Evolutionary conservation across 2,888 invertebrate species (phyloP), one percentile per base, ranked within the genome.

Genomic region (Drosophila limbata): DNA sequence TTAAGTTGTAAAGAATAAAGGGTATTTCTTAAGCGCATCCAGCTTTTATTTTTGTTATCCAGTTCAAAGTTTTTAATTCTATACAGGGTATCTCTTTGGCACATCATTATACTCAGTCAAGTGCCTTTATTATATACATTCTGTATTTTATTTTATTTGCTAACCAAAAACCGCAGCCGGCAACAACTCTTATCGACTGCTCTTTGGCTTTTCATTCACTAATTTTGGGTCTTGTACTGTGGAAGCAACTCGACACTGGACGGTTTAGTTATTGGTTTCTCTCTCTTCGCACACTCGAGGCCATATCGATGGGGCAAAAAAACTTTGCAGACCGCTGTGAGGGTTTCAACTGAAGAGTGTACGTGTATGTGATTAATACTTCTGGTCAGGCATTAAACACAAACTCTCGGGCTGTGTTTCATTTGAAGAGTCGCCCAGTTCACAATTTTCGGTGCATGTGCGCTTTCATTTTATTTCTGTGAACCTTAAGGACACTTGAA

Each of bases 401-500:
- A 71, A 73, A 73, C 69, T 42, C 72, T 35, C 59, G 59, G 69
- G 50, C 69, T 78, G 73, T 77, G 66, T 84, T 87, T 84, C 84
- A 82, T 89, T 87, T 89, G 87, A 82, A 75, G 60, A 65, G 69
- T 55, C 47, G 35, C 9, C 47, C 25, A 19, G 33, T 44, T 57
- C 57, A 47, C 45, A 57, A 57, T 70, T 78, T 80, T 69, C 48
- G 59, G 42, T 71, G 51, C 37, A 31, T 56, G 57, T 62, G 48
- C 65, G 48, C 65, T 76, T 77, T 50, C 77, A 79, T 82, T 88
- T 88, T 74, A 80, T 83, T 86, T 77, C 50, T 50, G 39, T 44
- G 61, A 69, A 77, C 81, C 83, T 76, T 84, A 85, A 84, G 84
- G 89, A 89, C 89, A 82, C 84, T 84, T 84, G 84, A 84, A 82